Percentiles rank a stretch among this genome's conserved stretches.
Conservation (phyloP, 1,140 invertebrate genomes). For the Gonatopus flavifemur region DNA sequence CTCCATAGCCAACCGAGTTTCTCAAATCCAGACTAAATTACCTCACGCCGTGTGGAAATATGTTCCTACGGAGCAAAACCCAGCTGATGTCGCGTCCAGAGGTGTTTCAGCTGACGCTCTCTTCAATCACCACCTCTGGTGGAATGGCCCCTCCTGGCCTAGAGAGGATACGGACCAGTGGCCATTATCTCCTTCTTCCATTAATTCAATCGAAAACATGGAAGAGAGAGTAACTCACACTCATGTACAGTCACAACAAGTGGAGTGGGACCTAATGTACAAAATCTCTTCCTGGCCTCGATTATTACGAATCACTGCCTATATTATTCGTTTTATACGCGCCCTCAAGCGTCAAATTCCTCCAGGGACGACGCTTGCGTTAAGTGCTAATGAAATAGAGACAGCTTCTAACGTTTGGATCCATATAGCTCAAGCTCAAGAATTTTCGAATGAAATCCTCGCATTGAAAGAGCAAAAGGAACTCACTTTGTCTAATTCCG, state of each 20-base stretch:
- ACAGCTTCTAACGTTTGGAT: no score
- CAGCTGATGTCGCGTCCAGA: slow-evolving; percentile 8
- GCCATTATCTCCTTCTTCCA: neutral
- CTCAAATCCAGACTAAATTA: neutral
- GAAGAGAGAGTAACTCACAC: neutral
- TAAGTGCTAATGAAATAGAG: no score
- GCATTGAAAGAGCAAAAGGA: no score
- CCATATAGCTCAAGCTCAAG: no score
- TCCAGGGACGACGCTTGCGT: no score
- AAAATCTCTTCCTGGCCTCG: neutral
- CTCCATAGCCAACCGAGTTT: slow-evolving; percentile 1
- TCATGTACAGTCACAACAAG: neutral
- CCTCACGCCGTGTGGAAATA: neutral
- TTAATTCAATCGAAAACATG: neutral
- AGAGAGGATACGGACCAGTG: neutral
- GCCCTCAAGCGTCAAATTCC: no score
- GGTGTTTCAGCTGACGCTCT: neutral
- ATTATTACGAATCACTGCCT: no score
- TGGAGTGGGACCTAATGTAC: neutral
- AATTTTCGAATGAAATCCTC: no score
- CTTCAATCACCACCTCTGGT: neutral
- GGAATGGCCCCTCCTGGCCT: slow-evolving; percentile 3
- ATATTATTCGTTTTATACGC: no score
- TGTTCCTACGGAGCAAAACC: slow-evolving; percentile 1
- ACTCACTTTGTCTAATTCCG: no score